phyloP scores from a whole-genome alignment of 2,113 vertebrate species.

The Leptobrachium leishanense region DNA sequence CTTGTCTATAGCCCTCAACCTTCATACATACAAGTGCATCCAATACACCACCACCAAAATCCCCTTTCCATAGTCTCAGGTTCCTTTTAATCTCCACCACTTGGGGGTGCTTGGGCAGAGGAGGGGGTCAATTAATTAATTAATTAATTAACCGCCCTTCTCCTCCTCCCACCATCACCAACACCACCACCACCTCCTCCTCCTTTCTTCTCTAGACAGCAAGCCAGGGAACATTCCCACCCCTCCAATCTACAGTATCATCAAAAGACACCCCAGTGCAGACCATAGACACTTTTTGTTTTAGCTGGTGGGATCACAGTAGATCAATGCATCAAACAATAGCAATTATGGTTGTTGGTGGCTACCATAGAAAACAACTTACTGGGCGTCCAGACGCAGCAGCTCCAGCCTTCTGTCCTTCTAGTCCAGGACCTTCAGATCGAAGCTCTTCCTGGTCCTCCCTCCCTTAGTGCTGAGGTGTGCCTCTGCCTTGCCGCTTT shows the following conservation, averaged over 20 bases:
- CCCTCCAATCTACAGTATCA: constrained; percentile 38
- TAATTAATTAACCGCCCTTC: constrained; percentile 47
- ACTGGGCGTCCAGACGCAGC: constrained; percentile 72
- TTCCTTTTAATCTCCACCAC: constrained; percentile 40
- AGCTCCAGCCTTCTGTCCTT: constrained; percentile 68
- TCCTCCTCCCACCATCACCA: constrained; percentile 45
- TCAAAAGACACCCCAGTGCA: constrained; percentile 7
- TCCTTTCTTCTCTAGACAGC: constrained; percentile 57
- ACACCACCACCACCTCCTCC: constrained; percentile 40
- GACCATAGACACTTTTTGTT: not conserved
- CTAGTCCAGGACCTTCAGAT: constrained; percentile 65
- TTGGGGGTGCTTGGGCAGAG: constrained; percentile 38
- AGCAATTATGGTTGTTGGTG: constrained; percentile 64
- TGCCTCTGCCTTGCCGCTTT: too few relatives aligned
- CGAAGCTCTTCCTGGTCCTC: constrained; percentile 60
- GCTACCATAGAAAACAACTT: constrained; percentile 72
- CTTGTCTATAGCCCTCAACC: constrained; percentile 49
- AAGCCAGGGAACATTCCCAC: constrained; percentile 57
- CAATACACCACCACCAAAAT: constrained; percentile 51
- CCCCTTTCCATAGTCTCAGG: not conserved
- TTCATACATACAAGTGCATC: constrained; percentile 30
- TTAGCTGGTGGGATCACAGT: constrained; percentile 48
- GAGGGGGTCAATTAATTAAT: constrained; percentile 47
- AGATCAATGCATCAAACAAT: constrained; percentile 52
- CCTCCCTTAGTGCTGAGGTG: constrained; percentile 62